Evolutionary conservation across 1,140 invertebrate genomes (phyloP).

Genomic region (Gonioctena quinquepunctata): DNA sequence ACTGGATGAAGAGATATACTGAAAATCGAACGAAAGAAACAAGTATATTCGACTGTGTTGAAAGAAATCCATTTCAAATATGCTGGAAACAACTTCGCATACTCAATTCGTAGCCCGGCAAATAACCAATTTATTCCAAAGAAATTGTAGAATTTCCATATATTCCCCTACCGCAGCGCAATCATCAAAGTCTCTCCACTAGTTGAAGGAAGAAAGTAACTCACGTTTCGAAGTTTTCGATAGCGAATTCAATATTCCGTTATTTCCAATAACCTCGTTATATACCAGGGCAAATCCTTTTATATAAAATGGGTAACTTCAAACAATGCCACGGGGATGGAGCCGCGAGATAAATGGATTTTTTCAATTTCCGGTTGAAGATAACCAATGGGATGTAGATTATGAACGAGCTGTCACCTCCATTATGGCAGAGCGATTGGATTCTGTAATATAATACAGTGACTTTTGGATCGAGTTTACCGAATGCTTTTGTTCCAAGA

Average conservation of each 20-base stretch:
- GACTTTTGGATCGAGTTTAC: not conserved
- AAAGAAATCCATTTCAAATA: too few relatives aligned
- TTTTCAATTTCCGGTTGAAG: not conserved
- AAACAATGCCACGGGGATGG: not conserved
- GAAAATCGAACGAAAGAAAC: too few relatives aligned
- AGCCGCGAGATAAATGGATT: not conserved
- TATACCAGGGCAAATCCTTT: too few relatives aligned
- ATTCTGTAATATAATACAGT: not conserved
- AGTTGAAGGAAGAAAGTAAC: not conserved
- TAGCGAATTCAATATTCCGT: not conserved
- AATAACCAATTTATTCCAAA: too few relatives aligned
- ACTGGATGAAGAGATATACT: too few relatives aligned
- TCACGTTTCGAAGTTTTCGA: not conserved
- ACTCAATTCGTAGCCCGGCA: too few relatives aligned
- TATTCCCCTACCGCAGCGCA: not conserved
- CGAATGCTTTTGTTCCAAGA: too few relatives aligned
- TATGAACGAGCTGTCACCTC: not conserved
- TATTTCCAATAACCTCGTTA: not conserved
- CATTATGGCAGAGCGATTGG: not conserved
- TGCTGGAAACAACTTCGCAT: too few relatives aligned
- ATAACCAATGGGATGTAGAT: not conserved
- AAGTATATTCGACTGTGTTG: too few relatives aligned
- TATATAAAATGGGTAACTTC: too few relatives aligned
- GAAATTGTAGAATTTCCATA: too few relatives aligned
- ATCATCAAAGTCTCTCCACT: not conserved